A percentile compares a stretch with the other conserved stretches of the same genome.
These are phyloP conservation scores for Gonatopus flavifemur DNA, from an alignment of 1,140 invertebrate species.

Conservation along the genomic window DNA sequence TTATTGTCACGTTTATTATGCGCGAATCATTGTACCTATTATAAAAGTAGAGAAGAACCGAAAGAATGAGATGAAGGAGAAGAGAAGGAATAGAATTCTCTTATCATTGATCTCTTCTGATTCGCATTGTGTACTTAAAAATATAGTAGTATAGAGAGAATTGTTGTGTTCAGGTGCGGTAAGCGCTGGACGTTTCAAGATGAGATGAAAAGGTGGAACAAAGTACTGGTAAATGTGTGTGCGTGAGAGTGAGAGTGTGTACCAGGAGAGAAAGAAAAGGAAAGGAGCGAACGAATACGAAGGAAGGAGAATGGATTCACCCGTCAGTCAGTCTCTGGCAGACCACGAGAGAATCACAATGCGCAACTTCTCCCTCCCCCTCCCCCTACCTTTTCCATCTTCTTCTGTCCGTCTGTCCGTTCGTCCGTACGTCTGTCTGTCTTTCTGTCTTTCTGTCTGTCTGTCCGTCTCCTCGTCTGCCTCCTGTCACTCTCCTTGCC, in stretches of 20 bases:
- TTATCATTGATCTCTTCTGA: no score
- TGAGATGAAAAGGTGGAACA: no score
- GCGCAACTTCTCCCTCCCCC: slow-evolving; percentile 36
- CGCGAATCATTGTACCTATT: no score
- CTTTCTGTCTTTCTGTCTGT: slow-evolving; percentile 28
- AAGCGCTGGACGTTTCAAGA: no score
- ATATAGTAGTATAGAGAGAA: no score
- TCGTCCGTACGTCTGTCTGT: slow-evolving; percentile 24
- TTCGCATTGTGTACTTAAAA: no score
- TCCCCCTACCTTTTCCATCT: slow-evolving; percentile 26
- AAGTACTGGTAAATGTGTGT: no score
- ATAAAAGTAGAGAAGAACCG: slow-evolving; percentile 18
- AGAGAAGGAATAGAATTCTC: no score
- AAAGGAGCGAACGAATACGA: slow-evolving; percentile 5
- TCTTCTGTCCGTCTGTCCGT: slow-evolving; percentile 28
- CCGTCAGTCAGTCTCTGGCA: slow-evolving; percentile 55
- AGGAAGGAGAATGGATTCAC: slow-evolving; percentile 51
- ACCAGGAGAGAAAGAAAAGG: slow-evolving; percentile 9
- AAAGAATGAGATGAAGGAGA: not conserved
- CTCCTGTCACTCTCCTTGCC: slow-evolving; percentile 44
- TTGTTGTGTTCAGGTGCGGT: no score
- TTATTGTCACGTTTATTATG: no score
- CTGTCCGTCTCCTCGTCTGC: slow-evolving; percentile 38
- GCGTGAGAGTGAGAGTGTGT: no score
- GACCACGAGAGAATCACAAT: slow-evolving; percentile 57